Conservation (phyloP, 2,888 invertebrate genomes). For the Ophion slaviceki region DNA sequence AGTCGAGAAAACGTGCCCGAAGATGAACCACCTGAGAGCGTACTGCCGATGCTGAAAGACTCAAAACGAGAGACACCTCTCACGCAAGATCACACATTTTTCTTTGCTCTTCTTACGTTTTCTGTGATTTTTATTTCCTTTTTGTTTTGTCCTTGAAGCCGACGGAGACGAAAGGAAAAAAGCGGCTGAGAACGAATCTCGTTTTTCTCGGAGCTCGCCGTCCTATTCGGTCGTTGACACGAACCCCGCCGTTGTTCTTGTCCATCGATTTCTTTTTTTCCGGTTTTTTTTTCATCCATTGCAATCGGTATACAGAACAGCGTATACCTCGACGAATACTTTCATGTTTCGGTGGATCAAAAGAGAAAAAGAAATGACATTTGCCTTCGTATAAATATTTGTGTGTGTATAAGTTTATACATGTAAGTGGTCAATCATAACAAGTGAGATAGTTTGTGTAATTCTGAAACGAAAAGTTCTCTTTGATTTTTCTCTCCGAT, state of each 20-base stretch:
- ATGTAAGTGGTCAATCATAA: no score
- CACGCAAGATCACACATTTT: conserved; percentile 60
- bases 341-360: no score
- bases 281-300: neutral
- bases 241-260: no score
- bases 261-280: conserved; percentile 6
- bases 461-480: no score
- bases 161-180: conserved; percentile 54
- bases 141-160: conserved; percentile 49
- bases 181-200: conserved; percentile 49
- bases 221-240: neutral
- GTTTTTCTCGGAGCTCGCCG: conserved; percentile 21
- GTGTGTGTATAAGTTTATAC: no score
- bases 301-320: no score
- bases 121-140: conserved; percentile 20
- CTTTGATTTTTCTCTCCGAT: no score
- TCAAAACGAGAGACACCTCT: conserved; percentile 59
- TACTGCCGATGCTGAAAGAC: conserved; percentile 25
- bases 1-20: conserved; percentile 21
- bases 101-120: conserved; percentile 43
- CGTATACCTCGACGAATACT: no score
- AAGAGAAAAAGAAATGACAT: no score
- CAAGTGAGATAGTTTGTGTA: no score
- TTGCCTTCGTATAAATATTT: no score
- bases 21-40: conserved; percentile 41